Evolutionary conservation across 2,113 vertebrate species (phyloP).

Genomic region (Nothoprocta perdicaria): DNA sequence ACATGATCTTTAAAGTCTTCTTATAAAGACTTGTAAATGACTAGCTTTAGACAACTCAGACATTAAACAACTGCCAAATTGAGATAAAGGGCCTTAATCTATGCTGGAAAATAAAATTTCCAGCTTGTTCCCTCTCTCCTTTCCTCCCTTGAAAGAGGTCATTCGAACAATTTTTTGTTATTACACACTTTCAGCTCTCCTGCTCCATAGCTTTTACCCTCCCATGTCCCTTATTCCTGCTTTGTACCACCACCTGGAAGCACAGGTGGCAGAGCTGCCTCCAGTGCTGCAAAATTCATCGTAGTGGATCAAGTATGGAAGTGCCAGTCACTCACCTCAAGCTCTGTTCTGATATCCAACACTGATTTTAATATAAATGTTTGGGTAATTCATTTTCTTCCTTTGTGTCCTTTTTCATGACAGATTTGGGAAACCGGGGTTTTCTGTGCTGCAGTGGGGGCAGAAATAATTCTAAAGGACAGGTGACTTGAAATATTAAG

Average conservation of each 20-base stretch:
- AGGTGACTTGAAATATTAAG: conserved; percentile 55
- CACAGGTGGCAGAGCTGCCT: conserved; percentile 20
- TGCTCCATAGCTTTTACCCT: background rate
- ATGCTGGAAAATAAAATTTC: background rate
- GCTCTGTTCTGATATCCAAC: background rate
- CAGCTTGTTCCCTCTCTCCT: background rate
- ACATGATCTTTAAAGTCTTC: background rate
- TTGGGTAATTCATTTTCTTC: background rate
- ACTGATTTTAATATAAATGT: background rate
- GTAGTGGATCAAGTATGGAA: background rate
- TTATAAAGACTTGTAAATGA: background rate
- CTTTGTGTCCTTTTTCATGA: background rate
- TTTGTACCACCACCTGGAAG: background rate
- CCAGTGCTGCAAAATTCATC: background rate
- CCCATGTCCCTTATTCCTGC: background rate
- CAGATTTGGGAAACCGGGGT: background rate
- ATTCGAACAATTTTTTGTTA: background rate
- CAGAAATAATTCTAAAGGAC: conserved; percentile 51
- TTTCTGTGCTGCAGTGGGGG: background rate
- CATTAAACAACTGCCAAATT: background rate
- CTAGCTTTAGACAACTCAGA: background rate
- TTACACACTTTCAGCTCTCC: background rate
- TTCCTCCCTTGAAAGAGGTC: background rate
- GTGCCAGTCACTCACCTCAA: background rate
- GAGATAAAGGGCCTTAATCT: background rate